These are phyloP conservation scores for Elaphurus davidianus DNA, from an alignment of 2,113 vertebrate genomes.

Conservation along the genomic window DNA sequence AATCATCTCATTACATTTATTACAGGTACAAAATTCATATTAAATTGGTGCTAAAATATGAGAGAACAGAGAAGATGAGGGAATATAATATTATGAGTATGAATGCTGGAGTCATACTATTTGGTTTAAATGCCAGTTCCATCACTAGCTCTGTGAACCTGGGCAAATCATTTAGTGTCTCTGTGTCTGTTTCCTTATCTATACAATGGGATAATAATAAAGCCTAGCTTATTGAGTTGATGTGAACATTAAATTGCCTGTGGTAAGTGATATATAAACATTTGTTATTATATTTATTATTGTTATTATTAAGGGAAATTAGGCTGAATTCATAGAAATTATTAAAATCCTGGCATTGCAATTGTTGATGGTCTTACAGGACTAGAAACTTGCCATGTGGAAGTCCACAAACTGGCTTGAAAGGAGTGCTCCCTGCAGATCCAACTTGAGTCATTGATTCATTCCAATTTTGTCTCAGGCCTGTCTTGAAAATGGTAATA, in stretches of 20 bases:
- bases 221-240: not conserved
- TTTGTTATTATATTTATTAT: not conserved
- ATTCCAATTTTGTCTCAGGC: not conserved
- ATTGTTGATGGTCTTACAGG: not conserved
- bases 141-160: not conserved
- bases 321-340: not conserved
- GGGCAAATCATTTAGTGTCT: not conserved
- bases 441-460: not conserved
- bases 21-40: not conserved
- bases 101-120: not conserved
- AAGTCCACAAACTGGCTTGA: not conserved
- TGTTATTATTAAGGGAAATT: not conserved
- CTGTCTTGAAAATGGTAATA: not conserved
- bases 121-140: not conserved
- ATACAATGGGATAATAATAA: not conserved
- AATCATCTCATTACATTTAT: not conserved
- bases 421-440: not conserved
- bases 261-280: not conserved
- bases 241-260: not conserved
- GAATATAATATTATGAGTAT: not conserved
- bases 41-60: not conserved
- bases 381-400: not conserved
- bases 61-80: not conserved
- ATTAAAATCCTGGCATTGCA: not conserved
- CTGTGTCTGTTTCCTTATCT: not conserved